A percentile compares a stretch with the other conserved stretches of the same genome.
These are phyloP conservation scores for Amphiprion clarkii DNA, from an alignment of 2,797 vertebrate species.

Conservation along the genomic window DNA sequence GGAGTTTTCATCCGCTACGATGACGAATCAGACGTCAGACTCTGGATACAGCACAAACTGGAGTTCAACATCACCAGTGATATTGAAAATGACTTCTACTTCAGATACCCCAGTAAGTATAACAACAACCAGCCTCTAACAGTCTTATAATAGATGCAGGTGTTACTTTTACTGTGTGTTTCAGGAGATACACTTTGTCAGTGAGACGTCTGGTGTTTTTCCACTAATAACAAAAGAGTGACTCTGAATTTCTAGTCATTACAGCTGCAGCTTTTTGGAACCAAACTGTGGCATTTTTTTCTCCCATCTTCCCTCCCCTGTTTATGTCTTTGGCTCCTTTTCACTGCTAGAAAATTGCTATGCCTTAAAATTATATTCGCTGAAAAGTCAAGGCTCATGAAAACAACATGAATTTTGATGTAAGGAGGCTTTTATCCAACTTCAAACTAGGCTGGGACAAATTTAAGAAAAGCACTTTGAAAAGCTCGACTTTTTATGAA, in stretches of 20 bases:
- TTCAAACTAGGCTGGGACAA: not conserved
- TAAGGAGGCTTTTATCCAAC: not conserved
- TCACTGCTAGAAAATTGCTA: not conserved
- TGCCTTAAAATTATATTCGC: not conserved
- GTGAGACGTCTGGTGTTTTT: not conserved
- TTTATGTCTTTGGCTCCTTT: not conserved
- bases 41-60: conserved; percentile 80
- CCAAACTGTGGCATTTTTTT: not conserved
- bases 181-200: not conserved
- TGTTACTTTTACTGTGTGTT: not conserved
- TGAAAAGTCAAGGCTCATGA: not conserved
- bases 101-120: conserved; percentile 96
- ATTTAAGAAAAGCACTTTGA: not conserved
- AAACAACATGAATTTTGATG: not conserved
- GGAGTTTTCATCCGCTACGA: conserved; percentile 93
- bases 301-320: not conserved
- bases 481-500: not conserved
- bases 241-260: not conserved
- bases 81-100: conserved; percentile 96
- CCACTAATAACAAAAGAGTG: not conserved
- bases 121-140: not conserved
- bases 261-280: not conserved
- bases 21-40: conserved; percentile 79
- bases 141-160: not conserved
- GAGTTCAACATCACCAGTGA: conserved; percentile 85